Base-by-base conservation (phyloP, 2,797 vertebrate genomes). In the Lepilemur septentrionalis region DNA sequence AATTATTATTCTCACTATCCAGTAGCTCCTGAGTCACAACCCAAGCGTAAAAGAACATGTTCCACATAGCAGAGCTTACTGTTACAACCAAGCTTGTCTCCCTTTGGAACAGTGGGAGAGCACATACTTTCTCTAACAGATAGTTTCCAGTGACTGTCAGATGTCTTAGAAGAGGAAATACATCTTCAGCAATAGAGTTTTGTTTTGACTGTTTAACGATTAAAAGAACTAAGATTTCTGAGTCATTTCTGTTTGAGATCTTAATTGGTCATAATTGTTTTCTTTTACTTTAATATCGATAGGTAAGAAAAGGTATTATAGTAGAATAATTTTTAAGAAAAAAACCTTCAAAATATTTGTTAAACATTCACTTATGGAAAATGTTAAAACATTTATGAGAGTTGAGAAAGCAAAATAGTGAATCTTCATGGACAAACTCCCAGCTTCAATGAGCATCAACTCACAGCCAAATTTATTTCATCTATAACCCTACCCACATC, bases 161-260 rank as follows among this genome's bases (percentile, higher is more conserved):
- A 80, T 83, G 23, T 92, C 63, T 97, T 79, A n/a, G 75, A 67
- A 79, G 57, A 94, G 17, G 50, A 87, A 76, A 83, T 7, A 35
- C 12, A 69, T 14, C 59, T 43, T 82, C 46, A 89, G 72, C 78
- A 94, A 73, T 20, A 89, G n/a, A 92, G n/a, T 14, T 88, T 76
- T 20, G 20, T 63, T 93, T 65, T 35, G 41, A 96, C 50, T 82
- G n/a, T 55, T 91, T 52, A 92, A 69, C 83, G 82, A 72, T 41
- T 65, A 67, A 84, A 67, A 87, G n/a, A 94, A 41, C 67, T 65
- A 57, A 89, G 28, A 82, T 89, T 89, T 86, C 52, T 84, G 89
- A 95, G 69, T 91, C 35, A 63, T 91, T 69, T 91, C 23, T 89
- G 35, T 72, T 78, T 61, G 38, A 96, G 32, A 78, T 86, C 17